Percentiles rank a stretch among this genome's conserved stretches.
Evolutionary conservation across 1,140 invertebrate genomes (phyloP).

Genomic region (Xylocopa sonorina): DNA sequence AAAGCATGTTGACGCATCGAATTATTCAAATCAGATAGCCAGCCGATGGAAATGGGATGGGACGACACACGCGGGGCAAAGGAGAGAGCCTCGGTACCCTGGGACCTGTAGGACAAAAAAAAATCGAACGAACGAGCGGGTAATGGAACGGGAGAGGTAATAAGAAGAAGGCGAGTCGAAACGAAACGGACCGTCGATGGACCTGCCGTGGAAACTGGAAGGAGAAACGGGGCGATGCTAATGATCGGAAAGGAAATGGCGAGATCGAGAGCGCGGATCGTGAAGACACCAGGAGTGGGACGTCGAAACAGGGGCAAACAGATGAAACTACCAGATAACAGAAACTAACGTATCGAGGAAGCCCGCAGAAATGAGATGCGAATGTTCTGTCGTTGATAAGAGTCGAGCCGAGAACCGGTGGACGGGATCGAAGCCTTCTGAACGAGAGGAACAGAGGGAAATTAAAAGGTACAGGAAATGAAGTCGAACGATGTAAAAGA

Average conservation of each 20-base stretch:
- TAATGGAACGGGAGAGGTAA: not conserved
- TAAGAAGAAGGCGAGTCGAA: not conserved
- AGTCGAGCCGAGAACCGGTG: not conserved
- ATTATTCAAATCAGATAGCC: conserved; percentile 65
- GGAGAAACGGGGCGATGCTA: not conserved
- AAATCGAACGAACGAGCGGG: not conserved
- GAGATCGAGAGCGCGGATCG: not conserved
- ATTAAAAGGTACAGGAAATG: not conserved
- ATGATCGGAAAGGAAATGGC: not conserved
- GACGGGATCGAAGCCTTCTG: not conserved
- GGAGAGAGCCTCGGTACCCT: not conserved
- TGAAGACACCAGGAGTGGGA: too few species aligned
- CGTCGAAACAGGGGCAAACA: not conserved
- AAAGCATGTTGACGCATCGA: conserved; percentile 65
- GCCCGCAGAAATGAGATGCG: not conserved
- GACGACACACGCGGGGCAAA: not conserved
- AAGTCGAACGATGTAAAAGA: not conserved
- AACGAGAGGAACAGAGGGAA: not conserved
- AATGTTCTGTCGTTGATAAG: not conserved
- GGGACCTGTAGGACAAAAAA: not conserved
- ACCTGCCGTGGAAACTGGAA: not conserved
- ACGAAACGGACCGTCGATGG: not conserved
- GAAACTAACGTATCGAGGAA: not conserved
- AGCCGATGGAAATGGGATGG: conserved; percentile 17
- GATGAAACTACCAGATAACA: not conserved